Percentiles rank a stretch among this genome's conserved stretches.
Evolutionary conservation across 1,140 invertebrate species (phyloP).

Genomic region (Euwallacea similis): DNA sequence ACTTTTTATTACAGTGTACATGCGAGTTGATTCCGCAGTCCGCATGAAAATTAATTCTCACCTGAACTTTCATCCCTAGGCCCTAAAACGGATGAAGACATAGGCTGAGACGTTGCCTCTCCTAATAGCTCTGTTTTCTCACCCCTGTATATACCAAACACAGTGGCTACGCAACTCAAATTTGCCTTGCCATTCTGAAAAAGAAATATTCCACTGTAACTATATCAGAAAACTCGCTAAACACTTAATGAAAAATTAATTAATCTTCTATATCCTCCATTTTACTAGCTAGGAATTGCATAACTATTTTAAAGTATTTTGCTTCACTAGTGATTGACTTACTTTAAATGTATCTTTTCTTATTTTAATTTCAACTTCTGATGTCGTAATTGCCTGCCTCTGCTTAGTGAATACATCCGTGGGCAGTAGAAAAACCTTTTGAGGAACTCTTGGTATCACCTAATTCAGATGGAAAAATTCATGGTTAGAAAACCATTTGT

Average conservation of each 20-base stretch:
- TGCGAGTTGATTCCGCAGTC: too few species aligned
- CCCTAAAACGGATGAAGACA: constrained; percentile 48
- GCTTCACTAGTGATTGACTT: not conserved
- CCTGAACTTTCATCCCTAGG: constrained; percentile 19
- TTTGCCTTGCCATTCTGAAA: constrained; percentile 42
- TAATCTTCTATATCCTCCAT: not conserved
- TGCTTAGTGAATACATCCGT: not conserved
- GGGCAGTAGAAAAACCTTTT: not conserved
- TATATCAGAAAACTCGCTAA: not conserved
- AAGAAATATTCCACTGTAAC: not conserved
- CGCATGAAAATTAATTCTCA: not conserved
- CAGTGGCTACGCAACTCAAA: constrained; percentile 42
- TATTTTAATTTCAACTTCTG: not conserved
- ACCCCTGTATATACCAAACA: constrained; percentile 46
- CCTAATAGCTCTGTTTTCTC: constrained; percentile 44
- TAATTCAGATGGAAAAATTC: too few species aligned
- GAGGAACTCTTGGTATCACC: not conserved
- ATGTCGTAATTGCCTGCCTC: not conserved
- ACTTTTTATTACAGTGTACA: too few species aligned
- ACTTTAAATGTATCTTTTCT: not conserved
- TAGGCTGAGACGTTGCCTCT: constrained; percentile 46
- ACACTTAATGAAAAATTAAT: not conserved
- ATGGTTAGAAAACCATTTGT: too few species aligned
- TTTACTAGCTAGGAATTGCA: too few species aligned
- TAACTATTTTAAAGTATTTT: too few species aligned